These are phyloP conservation scores for Acrocera orbiculus DNA, from an alignment of 2,888 invertebrate genomes.

Conservation along the genomic window DNA sequence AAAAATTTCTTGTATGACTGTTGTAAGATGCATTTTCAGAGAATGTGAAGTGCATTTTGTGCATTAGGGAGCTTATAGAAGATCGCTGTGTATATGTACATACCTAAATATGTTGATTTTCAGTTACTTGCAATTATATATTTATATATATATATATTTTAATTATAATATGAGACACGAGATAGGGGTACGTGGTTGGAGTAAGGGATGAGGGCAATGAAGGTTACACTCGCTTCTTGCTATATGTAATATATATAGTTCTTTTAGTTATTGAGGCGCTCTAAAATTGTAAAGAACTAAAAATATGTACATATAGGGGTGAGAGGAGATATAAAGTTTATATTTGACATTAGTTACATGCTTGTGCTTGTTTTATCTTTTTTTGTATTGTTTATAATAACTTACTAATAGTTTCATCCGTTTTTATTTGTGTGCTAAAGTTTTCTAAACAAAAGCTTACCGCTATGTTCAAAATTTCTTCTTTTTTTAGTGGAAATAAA, in stretches of 20 bases:
- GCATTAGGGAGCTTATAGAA: constrained; percentile 9
- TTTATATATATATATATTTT: background rate
- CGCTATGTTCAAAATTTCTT: background rate
- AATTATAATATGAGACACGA: constrained; percentile 6
- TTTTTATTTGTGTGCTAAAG: constrained; percentile 5
- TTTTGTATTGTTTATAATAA: no score
- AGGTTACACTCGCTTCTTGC: constrained; percentile 19
- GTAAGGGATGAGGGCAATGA: constrained; percentile 18
- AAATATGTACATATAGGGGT: constrained; percentile 9
- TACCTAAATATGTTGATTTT: background rate
- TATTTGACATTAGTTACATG: no score
- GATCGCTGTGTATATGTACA: background rate
- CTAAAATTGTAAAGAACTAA: constrained; percentile 22
- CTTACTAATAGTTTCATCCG: no score
- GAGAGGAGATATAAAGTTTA: constrained; percentile 1
- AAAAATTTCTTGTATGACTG: no score
- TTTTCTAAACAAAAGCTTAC: background rate
- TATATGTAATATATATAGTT: constrained; percentile 20
- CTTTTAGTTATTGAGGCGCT: constrained; percentile 23
- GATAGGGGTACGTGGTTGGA: constrained; percentile 15
- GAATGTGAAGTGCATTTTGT: constrained; percentile 10
- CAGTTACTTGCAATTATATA: background rate
- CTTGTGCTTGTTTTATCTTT: no score
- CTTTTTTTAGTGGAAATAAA: no score
- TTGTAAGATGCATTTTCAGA: constrained; percentile 7